A percentile compares a stretch with the other conserved stretches of the same genome.
Evolutionary conservation across 2,797 vertebrate genomes (phyloP).

Genomic region (Schizothorax lantsangensis): DNA sequence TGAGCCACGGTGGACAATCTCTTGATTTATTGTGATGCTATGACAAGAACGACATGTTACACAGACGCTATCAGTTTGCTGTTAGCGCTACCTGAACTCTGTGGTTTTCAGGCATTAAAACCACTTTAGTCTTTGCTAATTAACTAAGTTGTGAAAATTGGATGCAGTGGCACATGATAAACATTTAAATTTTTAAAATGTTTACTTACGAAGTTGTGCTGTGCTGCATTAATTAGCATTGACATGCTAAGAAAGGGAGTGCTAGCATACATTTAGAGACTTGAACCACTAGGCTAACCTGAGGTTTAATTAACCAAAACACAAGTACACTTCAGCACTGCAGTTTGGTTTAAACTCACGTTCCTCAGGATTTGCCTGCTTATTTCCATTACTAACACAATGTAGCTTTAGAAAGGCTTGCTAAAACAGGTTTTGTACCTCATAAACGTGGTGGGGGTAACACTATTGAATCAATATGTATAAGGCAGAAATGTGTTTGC

Average conservation of each 20-base stretch:
- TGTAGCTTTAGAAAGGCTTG: conserved; percentile 11
- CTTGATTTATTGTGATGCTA: conserved; percentile 9
- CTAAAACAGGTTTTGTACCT: background rate
- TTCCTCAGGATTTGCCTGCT: conserved; percentile 11
- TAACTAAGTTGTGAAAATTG: background rate
- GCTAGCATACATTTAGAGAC: background rate
- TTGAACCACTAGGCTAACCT: background rate
- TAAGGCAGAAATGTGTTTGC: background rate
- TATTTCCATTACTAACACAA: conserved; percentile 2
- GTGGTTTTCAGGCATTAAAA: conserved; percentile 9
- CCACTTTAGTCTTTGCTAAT: conserved; percentile 10
- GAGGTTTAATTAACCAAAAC: background rate
- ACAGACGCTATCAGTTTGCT: background rate
- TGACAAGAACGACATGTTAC: background rate
- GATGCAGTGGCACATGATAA: background rate
- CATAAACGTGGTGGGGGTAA: background rate
- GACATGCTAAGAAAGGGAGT: conserved; percentile 11
- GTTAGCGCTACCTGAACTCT: conserved; percentile 1
- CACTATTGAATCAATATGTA: background rate
- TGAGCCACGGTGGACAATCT: conserved; percentile 24
- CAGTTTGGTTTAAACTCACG: background rate
- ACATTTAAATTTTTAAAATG: background rate
- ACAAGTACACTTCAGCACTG: background rate
- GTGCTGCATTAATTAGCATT: conserved; percentile 3
- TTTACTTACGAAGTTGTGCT: conserved; percentile 17